Evolutionary conservation across 2,797 vertebrate species (phyloP).

Genomic region (Rhabdomys pumilio): DNA sequence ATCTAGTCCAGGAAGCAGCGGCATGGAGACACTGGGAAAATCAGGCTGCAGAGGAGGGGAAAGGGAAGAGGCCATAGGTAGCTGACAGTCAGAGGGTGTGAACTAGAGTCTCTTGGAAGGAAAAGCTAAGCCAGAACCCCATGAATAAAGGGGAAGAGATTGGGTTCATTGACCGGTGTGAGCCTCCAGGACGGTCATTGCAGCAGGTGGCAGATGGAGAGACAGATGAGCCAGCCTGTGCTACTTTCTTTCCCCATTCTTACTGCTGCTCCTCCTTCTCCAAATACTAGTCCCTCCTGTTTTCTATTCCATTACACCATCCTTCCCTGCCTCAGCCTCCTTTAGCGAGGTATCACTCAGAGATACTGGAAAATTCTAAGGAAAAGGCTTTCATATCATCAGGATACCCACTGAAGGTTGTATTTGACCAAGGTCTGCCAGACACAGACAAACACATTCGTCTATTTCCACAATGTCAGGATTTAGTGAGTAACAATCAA

Average conservation of each 20-base stretch:
- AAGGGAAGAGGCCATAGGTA: neutral
- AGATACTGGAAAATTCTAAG: neutral
- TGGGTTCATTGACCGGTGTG: fast-evolving
- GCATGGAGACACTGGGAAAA: neutral
- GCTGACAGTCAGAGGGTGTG: neutral
- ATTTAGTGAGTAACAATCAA: neutral
- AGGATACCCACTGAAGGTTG: neutral
- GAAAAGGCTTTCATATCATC: neutral
- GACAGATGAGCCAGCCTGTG: neutral
- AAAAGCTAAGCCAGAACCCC: neutral
- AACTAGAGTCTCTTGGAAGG: neutral
- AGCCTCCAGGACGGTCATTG: neutral
- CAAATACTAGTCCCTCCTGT: neutral
- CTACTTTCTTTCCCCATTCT: neutral
- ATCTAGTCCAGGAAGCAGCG: too few species aligned
- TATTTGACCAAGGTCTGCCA: neutral
- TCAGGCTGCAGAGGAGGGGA: too few species aligned
- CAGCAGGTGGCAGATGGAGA: neutral
- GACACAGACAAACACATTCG: neutral
- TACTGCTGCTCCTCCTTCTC: neutral
- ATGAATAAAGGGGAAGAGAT: neutral
- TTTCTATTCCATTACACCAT: neutral
- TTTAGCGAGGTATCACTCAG: neutral
- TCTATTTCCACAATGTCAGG: neutral
- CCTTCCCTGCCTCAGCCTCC: neutral